These are phyloP conservation scores for Galbula dea DNA, from an alignment of 2,113 vertebrate species.

Conservation along the genomic window DNA sequence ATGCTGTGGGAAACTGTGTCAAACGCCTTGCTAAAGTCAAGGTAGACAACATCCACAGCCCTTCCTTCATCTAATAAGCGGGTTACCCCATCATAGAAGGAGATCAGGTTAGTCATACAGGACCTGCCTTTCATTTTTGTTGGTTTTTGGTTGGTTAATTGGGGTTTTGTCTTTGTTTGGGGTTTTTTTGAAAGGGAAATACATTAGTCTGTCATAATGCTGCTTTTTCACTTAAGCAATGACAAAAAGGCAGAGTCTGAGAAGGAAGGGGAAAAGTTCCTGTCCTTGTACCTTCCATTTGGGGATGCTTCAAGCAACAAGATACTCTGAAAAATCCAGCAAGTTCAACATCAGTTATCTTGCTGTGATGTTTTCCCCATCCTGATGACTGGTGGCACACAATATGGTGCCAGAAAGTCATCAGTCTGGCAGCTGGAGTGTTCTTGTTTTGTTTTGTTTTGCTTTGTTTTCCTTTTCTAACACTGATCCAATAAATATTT, in stretches of 20 bases:
- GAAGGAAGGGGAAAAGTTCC: neutral
- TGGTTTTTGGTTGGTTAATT: too few species aligned
- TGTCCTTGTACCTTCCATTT: neutral
- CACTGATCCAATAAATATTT: constrained; percentile 73
- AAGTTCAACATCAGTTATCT: constrained; percentile 47
- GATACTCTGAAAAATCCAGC: constrained; percentile 38
- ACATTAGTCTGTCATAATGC: neutral
- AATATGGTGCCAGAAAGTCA: constrained; percentile 65
- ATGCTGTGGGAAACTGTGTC: too few species aligned
- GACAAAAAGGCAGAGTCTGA: neutral
- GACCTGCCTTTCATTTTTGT: too few species aligned
- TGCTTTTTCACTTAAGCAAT: neutral
- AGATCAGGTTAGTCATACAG: too few species aligned
- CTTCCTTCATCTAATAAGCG: too few species aligned
- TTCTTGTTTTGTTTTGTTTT: constrained; percentile 39
- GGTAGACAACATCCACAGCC: too few species aligned
- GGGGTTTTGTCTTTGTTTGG: too few species aligned
- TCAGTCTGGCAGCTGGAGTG: constrained; percentile 66
- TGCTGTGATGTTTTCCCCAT: constrained; percentile 23
- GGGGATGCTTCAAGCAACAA: neutral
- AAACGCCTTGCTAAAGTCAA: too few species aligned
- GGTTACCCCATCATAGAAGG: too few species aligned
- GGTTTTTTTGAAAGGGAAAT: neutral
- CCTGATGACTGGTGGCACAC: constrained; percentile 16
- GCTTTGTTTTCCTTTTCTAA: constrained; percentile 41